Base-by-base conservation (phyloP, 2,888 invertebrate genomes). In the Parapristionchus giblindavisi region DNA sequence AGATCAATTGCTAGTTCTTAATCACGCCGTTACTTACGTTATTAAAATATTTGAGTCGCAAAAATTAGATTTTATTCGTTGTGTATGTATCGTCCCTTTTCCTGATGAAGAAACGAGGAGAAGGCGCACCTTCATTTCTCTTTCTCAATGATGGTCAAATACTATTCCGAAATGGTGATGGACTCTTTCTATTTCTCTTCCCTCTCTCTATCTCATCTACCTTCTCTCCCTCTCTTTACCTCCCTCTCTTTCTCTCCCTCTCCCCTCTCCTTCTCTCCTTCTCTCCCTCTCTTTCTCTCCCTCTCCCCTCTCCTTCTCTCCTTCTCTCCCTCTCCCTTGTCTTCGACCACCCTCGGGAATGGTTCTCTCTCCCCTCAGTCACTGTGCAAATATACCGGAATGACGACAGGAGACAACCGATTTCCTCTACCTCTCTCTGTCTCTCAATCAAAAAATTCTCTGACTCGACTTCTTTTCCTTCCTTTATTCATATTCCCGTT, bases 91-190 rank as follows among this genome's bases (percentile, higher is more conserved):
- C n/a, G n/a, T 43, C 60, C 52, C 5, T 4, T 52, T 24, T 52
- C 52, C 52, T 52, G 21, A n/a, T n/a, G n/a, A n/a, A n/a, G n/a
- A n/a, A n/a, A n/a, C n/a, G n/a, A n/a, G n/a, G n/a, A n/a, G n/a
- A n/a, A n/a, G n/a, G n/a, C n/a, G n/a, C 63, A 24, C 29, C 27
- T 40, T 32, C 21, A 21, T 21, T 29, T 63, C 63, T 38, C 21
- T 40, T 29, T n/a, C 56, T 56, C 61, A 21, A 34, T 21, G 34
- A 34, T 38, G 3, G n/a, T 24, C 61, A 60, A 32, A 38, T 61
- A 38, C 60, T 40, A 38, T 61, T 61, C 63, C 63, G 40, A 43
- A 43, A 43, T 65, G 63, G 63, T 65, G 43, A 65, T 43, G 48
- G 40, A 65, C 36, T 29, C 32, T 17, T n/a, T 60, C 34, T 17